Percentiles rank a stretch among this genome's conserved stretches.
Conservation (phyloP, 2,888 invertebrate species). For the Acanthosepion lycidas region DNA sequence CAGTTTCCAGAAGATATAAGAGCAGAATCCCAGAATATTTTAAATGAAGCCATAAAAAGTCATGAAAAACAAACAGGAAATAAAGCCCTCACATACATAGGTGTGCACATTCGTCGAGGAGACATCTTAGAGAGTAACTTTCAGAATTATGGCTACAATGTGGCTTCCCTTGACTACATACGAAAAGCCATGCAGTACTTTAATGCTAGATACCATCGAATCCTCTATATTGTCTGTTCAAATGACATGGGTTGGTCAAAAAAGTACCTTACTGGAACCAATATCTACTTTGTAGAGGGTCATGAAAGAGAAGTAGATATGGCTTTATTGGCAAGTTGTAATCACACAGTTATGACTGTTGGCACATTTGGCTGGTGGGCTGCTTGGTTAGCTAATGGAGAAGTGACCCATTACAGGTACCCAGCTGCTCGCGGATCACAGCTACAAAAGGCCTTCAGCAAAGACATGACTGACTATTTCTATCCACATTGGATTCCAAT, state of each 20-base stretch:
- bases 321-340: conserved; percentile 47
- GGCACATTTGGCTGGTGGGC: conserved; percentile 51
- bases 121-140: conserved; percentile 42
- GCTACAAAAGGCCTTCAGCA: conserved; percentile 43
- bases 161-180: conserved; percentile 46
- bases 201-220: conserved; percentile 37
- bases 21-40: background rate
- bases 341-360: conserved; percentile 49
- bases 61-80: background rate
- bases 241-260: conserved; percentile 48
- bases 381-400: conserved; percentile 49
- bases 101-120: conserved; percentile 49
- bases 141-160: conserved; percentile 46
- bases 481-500: conserved; percentile 50
- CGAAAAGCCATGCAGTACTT: conserved; percentile 49
- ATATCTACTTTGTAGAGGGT: conserved; percentile 41
- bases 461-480: conserved; percentile 49
- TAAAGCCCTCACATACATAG: conserved; percentile 42
- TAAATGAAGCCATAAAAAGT: conserved; percentile 39
- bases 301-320: conserved; percentile 46
- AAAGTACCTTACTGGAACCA: conserved; percentile 11
- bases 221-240: conserved; percentile 48
- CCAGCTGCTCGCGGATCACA: conserved; percentile 42
- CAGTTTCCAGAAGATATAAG: conserved; percentile 41
- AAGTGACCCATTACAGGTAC: conserved; percentile 48